Base-by-base conservation (phyloP, 2,113 vertebrate species). In the Nannobrachium achirus region DNA sequence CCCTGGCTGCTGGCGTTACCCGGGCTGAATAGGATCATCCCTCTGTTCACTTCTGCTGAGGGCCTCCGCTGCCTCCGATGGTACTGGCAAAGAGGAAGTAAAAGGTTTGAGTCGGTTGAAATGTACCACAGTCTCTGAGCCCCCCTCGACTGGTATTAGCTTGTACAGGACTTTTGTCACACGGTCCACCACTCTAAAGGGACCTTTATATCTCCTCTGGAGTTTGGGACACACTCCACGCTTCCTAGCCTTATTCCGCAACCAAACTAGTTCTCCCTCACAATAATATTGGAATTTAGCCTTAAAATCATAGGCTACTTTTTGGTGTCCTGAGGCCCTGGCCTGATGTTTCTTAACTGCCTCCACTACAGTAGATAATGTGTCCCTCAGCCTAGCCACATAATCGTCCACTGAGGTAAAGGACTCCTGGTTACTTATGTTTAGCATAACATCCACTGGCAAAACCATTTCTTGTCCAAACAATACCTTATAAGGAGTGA, bases 401-500 rank as follows among this genome's bases (percentile, higher is more conserved):
- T 62, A 62, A 10, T 62, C 14, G 41, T 10, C 20, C 10, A 8
- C 16, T 7, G 53, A 40, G 14, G 13, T 5, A 39, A 33, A 51
- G 6, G 15, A 14, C 20, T 56, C 64, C 19, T 2, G 1, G 7
- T n/a, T 4, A 25, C 40, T 14, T 14, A 64, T 11, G 46, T 71
- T 62, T 9, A 72, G 15, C 58, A 38, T 9, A 63, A 8, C n/a
- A n/a, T n/a, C n/a, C n/a, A n/a, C n/a, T n/a, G n/a, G n/a, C n/a
- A n/a, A n/a, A n/a, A n/a, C n/a, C 10, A 51, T 57, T 38, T 65
- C 53, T 25, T 33, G 52, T 7, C 53, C 61, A 65, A 65, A 72
- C 1, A 65, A 7, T 1, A 58, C 61, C 14, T n/a, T 16, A 48
- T 57, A 72, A 5, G 39, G 62, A 6, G 53, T 56, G 50, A 52